Conservation (phyloP, 1,140 invertebrate genomes). For the Coenobita brevimanus region DNA sequence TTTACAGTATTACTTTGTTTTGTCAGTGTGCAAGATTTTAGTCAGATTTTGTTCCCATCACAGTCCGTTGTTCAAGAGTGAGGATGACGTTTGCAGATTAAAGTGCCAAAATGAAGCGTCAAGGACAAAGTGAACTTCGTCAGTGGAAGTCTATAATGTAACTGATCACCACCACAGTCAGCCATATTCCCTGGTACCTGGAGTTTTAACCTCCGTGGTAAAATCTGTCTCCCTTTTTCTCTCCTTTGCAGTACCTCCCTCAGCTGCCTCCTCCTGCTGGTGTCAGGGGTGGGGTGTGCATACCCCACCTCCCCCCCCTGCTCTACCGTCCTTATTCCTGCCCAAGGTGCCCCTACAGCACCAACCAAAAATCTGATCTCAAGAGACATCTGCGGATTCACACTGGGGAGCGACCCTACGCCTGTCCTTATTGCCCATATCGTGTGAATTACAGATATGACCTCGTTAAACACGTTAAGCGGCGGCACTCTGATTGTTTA, state of each 20-base stretch:
- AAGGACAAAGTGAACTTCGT: too few species aligned
- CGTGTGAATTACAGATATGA: constrained; percentile 48
- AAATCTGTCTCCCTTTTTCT: constrained; percentile 32
- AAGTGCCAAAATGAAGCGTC: too few species aligned
- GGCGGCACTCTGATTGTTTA: constrained; percentile 5
- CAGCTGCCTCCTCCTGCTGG: background rate
- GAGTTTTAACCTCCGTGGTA: constrained; percentile 1
- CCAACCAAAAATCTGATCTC: constrained; percentile 53
- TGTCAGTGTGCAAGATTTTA: too few species aligned
- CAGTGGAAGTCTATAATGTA: too few species aligned
- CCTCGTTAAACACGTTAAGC: constrained; percentile 33
- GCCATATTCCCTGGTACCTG: too few species aligned
- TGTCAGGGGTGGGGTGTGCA: background rate
- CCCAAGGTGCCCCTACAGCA: constrained; percentile 38
- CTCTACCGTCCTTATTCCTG: constrained; percentile 47
- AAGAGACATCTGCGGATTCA: constrained; percentile 45
- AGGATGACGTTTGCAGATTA: too few species aligned
- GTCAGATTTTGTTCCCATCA: too few species aligned
- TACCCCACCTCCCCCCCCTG: background rate
- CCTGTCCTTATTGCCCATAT: constrained; percentile 43
- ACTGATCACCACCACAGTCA: too few species aligned
- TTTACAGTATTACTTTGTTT: too few species aligned
- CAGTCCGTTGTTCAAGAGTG: too few species aligned
- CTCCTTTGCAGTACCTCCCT: constrained; percentile 42
- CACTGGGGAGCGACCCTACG: constrained; percentile 39